Conservation (phyloP, 2,797 vertebrate species). For the Taeniopygia guttata region DNA sequence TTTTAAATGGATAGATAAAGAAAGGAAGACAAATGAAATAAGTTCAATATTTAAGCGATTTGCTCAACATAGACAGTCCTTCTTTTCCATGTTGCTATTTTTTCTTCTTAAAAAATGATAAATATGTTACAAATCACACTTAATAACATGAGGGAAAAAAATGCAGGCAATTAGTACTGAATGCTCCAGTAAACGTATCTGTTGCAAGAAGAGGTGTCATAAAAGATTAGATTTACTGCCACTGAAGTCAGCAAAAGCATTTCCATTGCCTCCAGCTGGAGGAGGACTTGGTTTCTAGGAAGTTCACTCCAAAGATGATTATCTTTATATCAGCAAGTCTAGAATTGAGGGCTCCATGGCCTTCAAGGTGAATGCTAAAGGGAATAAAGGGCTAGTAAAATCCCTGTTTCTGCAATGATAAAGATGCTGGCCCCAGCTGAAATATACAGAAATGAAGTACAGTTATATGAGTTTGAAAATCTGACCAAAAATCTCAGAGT, state of each 20-base stretch:
- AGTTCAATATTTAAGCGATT: background rate
- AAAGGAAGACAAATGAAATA: background rate
- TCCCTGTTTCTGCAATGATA: background rate
- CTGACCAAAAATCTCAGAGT: background rate
- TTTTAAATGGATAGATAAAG: background rate
- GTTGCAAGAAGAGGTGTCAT: slow-evolving; percentile 17
- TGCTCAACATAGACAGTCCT: background rate
- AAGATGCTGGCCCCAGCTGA: background rate
- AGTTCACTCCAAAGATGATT: slow-evolving; percentile 42
- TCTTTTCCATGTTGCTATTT: background rate
- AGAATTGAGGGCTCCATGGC: background rate
- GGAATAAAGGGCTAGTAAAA: slow-evolving; percentile 50
- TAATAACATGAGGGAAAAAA: background rate
- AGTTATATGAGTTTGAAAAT: slow-evolving; percentile 16
- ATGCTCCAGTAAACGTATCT: background rate
- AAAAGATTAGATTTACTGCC: slow-evolving; percentile 29
- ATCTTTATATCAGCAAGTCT: slow-evolving; percentile 23
- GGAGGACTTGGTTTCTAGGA: slow-evolving; percentile 48
- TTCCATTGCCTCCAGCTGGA: slow-evolving; percentile 31
- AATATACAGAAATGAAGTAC: background rate
- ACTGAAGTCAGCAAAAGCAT: background rate
- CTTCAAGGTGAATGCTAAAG: background rate
- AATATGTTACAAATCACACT: background rate
- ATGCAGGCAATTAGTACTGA: background rate
- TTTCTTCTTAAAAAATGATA: background rate